Percentiles rank a stretch among this genome's conserved stretches.
Conservation (phyloP, 1,140 invertebrate species). For the Microplitis demolitor region DNA sequence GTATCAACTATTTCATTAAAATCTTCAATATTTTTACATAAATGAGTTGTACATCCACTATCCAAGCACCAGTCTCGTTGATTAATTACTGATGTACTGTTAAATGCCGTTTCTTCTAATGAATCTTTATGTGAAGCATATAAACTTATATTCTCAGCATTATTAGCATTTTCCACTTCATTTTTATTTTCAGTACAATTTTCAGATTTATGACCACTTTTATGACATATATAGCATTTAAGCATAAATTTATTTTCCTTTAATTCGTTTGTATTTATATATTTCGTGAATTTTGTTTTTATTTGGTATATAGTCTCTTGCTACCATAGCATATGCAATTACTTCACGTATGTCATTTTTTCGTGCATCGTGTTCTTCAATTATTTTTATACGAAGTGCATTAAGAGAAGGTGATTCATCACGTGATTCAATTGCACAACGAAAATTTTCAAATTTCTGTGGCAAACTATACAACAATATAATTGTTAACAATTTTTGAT, state of each 20-base stretch:
- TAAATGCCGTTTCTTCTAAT: background rate
- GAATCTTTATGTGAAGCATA: background rate
- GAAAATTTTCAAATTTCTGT: background rate
- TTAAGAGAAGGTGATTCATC: background rate
- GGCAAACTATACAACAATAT: background rate
- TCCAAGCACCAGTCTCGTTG: constrained; percentile 12
- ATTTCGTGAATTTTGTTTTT: too few species aligned
- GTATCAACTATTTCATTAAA: constrained; percentile 9
- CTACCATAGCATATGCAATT: too few species aligned
- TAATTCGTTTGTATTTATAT: too few species aligned
- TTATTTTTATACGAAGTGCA: background rate
- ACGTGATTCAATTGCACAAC: background rate
- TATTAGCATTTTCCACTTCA: background rate
- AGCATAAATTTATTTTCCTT: too few species aligned
- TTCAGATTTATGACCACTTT: background rate
- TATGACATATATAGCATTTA: too few species aligned
- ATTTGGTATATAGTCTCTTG: too few species aligned
- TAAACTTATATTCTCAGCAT: background rate
- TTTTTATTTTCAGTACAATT: background rate
- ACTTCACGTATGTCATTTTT: too few species aligned
- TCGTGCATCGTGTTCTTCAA: background rate
- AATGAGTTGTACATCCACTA: constrained; percentile 23
- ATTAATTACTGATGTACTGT: background rate
- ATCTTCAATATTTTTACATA: constrained; percentile 8
- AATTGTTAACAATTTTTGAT: background rate